phyloP scores from a whole-genome alignment of 2,888 invertebrate species.

The Eupithecia tripunctaria region DNA sequence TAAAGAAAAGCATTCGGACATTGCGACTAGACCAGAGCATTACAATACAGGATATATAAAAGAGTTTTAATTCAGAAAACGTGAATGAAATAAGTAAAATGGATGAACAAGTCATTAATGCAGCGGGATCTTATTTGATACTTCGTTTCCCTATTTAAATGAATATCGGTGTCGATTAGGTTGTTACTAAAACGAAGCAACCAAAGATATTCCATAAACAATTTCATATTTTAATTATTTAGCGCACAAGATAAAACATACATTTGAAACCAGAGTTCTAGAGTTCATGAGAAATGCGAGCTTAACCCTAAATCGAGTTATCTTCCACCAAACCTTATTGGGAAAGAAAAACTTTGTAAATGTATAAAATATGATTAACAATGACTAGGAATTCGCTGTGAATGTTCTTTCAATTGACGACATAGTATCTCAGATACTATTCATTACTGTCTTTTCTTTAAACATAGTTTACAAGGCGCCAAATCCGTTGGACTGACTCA shows the following conservation, averaged over 20 bases:
- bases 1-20: conserved; percentile 45
- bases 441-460: conserved; percentile 12
- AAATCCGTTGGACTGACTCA: conserved; percentile 55
- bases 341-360: not conserved
- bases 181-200: too few relatives aligned
- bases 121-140: not conserved
- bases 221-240: not conserved
- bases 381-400: not conserved
- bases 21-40: conserved; percentile 19
- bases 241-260: not conserved
- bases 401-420: not conserved
- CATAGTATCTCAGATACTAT: not conserved
- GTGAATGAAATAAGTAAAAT: not conserved
- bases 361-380: not conserved
- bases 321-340: not conserved
- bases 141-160: not conserved
- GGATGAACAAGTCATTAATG: not conserved
- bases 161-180: too few relatives aligned
- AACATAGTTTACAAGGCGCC: conserved; percentile 52
- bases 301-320: not conserved
- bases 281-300: not conserved
- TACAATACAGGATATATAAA: conserved; percentile 29
- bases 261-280: not conserved
- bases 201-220: not conserved
- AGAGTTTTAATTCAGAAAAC: conserved; percentile 21